Base-by-base conservation (phyloP, 2,888 invertebrate species). In the Belgica antarctica region DNA sequence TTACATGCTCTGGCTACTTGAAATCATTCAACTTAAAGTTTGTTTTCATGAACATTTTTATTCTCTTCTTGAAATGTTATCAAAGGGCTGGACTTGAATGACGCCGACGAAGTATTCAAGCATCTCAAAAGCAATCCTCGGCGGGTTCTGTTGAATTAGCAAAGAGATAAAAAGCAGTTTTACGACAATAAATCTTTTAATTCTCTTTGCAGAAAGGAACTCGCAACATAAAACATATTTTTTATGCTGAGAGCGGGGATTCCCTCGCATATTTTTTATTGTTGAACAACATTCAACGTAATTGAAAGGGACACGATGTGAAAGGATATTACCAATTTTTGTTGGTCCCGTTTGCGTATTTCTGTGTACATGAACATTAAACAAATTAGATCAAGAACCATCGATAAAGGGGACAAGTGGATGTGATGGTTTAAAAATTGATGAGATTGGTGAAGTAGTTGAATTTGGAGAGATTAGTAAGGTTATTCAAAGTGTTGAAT, bases 301-400 rank as follows among this genome's bases (percentile, higher is more conserved):
- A 68, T 68, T 47, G 68, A 57, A 68, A 57, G 52, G 68, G 57
- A 52, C n/a, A n/a, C 47, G 36, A 65, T 17, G n/a, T n/a, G n/a
- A n/a, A n/a, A n/a, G 41, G 41, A 63, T 63, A 46, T 66, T 63
- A 63, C 46, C 66, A 52, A 68, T 68, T 47, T 57, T 41, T 34
- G n/a, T 47, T 24, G 17, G 19, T 22, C 25, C 41, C 27, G 10
- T 15, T 52, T 8, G 10, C 31, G 8, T 57, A n/a, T 47, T 27
- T 25, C 34, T 68, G 47, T 28, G 25, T 27, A 47, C n/a, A n/a
- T 10, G 52, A 68, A 68, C 68, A 68, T 68, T 68, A 68, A 68
- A 8, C 68, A 68, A 68, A 68, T 68, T 68, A 68, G 68, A 68
- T 68, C 47, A 19, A n/a, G 52, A 57, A 52, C 28, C 63, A 41